phyloP scores from a whole-genome alignment of 2,888 invertebrate species.

The Sinohyriopsis cumingii region DNA sequence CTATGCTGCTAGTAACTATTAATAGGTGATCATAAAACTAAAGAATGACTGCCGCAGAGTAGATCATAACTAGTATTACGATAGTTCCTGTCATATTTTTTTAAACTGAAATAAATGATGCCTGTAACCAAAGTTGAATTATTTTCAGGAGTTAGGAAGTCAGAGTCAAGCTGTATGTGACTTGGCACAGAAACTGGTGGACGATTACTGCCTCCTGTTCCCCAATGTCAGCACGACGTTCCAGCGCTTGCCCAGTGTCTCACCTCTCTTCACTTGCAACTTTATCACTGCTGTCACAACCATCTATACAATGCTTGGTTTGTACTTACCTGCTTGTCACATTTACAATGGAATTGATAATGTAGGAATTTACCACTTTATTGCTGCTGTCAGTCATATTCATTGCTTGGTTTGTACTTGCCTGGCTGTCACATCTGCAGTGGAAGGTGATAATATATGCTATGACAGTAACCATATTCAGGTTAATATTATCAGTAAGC shows the following conservation, averaged over 20 bases:
- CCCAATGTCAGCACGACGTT: slow-evolving; percentile 82
- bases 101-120: no score
- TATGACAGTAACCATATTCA: no score
- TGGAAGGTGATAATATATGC: no score
- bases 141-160: slow-evolving; percentile 81
- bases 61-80: no score
- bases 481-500: no score
- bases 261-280: slow-evolving; percentile 90
- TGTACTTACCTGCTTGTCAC: slow-evolving; percentile 4
- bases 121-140: not conserved
- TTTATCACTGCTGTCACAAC: slow-evolving; percentile 89
- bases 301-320: slow-evolving; percentile 76
- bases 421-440: no score
- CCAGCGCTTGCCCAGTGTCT: slow-evolving; percentile 82
- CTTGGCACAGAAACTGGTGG: slow-evolving; percentile 84
- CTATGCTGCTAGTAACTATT: no score
- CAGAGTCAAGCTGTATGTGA: slow-evolving; percentile 84
- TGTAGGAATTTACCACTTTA: not conserved
- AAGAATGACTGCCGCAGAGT: no score
- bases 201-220: slow-evolving; percentile 87
- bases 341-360: not conserved
- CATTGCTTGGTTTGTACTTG: no score
- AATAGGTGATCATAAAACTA: no score
- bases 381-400: no score
- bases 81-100: no score